Base-by-base conservation (phyloP, 92 coral and sea anemone genomes). In the Actinernus sp. region DNA sequence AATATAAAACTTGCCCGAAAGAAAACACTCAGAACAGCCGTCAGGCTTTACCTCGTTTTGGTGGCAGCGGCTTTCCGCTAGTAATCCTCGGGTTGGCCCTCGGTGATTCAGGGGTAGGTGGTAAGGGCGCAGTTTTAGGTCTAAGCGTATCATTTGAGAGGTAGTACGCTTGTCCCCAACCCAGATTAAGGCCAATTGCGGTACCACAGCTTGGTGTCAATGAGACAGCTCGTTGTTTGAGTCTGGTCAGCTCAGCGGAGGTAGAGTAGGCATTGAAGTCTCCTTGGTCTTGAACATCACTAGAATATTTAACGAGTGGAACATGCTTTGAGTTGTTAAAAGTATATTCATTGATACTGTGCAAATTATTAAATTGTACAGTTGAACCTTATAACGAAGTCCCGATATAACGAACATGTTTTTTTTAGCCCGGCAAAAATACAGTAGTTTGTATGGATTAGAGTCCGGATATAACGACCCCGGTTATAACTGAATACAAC, bases 51-150 rank as follows among this genome's bases (percentile, higher is more conserved):
- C 98, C 97, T 93, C 98, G 68, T 11, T 75, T 65, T 6, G 88
- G 86, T 6, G 92, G 93, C 11, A 81, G 74, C 24, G 91, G 88
- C 69, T 72, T 93, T 13, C 92, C 97, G 50, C 94, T 93, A 17
- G 98, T 93, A 22, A 93, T 93, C 61, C 98, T 75, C 61, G 98
- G 98, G 64, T 93, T 84, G 48, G 97, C 98, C 43, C 88, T 69
- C 3, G 88, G 94, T 40, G 93, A 81, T 74, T 93, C 92, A 58
- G 96, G 90, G 73, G 88, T 78, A 37, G 92, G 93, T 32, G 98
- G 98, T 44, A 93, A 52, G 44, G 92, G 86, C 21, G 89, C 98
- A 8, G 98, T 93, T 26, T 86, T 84, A 38, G 97, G 98, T 76
- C 97, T 44, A n/a, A 77, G 62, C 16, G 79, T 27, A 41, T 63